These are phyloP conservation scores for Nerophis ophidion DNA, from an alignment of 2,113 vertebrate genomes.

Conservation along the genomic window DNA sequence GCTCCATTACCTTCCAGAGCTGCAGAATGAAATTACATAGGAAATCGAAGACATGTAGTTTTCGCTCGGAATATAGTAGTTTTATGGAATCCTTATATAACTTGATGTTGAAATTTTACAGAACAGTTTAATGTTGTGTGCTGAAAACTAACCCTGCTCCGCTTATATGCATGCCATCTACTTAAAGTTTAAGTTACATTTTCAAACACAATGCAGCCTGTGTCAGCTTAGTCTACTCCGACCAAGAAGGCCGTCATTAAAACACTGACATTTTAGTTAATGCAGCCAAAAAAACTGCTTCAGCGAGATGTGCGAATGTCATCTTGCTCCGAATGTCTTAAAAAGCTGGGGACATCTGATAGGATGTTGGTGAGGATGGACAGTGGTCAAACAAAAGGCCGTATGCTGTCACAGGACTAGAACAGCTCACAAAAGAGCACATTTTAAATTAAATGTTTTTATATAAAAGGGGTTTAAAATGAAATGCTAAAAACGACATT, in stretches of 20 bases:
- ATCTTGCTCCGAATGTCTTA: conserved; percentile 27
- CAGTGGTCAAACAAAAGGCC: conserved; percentile 35
- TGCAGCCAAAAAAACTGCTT: conserved; percentile 35
- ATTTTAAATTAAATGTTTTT: conserved; percentile 15
- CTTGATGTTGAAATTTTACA: conserved; percentile 7
- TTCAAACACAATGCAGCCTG: conserved; percentile 17
- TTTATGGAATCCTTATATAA: conserved; percentile 28
- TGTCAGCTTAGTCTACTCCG: conserved; percentile 32
- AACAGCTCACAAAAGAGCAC: conserved; percentile 13
- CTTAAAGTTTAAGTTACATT: conserved; percentile 1
- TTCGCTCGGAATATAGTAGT: conserved; percentile 35
- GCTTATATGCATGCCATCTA: conserved; percentile 3
- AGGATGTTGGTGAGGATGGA: conserved; percentile 28
- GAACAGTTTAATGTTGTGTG: neutral
- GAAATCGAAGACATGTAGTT: conserved; percentile 45
- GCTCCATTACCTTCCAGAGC: conserved; percentile 28
- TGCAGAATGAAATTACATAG: conserved; percentile 27
- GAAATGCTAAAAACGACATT: conserved; percentile 25
- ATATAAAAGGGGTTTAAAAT: conserved; percentile 28
- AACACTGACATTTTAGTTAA: conserved; percentile 61
- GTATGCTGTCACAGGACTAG: conserved; percentile 40
- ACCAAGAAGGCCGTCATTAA: conserved; percentile 53
- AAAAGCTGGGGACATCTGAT: conserved; percentile 41
- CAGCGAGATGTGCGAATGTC: conserved; percentile 50
- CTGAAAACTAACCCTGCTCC: neutral